Conservation (phyloP, 2,888 invertebrate species). For the Campoplex capitator region DNA sequence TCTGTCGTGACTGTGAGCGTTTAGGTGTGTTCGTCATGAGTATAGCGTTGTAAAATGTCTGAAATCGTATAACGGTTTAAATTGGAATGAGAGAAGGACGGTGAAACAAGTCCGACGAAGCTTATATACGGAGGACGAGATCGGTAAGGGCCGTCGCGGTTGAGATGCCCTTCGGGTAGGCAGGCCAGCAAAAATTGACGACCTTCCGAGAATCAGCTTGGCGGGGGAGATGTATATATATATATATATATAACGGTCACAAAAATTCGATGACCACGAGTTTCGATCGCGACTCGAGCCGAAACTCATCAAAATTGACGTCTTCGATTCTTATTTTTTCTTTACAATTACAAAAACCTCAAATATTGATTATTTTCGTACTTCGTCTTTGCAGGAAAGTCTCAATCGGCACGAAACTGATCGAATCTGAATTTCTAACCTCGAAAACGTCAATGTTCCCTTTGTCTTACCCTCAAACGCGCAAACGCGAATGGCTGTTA, state of each 20-base stretch:
- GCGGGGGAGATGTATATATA: constrained; percentile 60
- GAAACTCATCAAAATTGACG: background rate
- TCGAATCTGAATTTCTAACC: background rate
- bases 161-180: constrained; percentile 62
- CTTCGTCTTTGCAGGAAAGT: background rate
- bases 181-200: constrained; percentile 58
- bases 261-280: constrained; percentile 67
- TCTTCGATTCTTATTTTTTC: background rate
- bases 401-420: background rate
- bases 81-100: constrained; percentile 66
- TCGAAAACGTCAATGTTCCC: background rate
- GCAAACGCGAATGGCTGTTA: background rate
- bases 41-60: constrained; percentile 64
- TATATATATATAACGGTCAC: constrained; percentile 51
- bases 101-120: constrained; percentile 29
- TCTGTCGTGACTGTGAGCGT: constrained; percentile 38
- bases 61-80: constrained; percentile 72
- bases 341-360: background rate
- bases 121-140: constrained; percentile 9
- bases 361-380: background rate
- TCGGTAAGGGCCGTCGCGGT: constrained; percentile 34
- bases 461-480: too few species aligned
- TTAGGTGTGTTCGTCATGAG: constrained; percentile 13
- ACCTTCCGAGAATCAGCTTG: constrained; percentile 73
- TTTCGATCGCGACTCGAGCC: background rate